A percentile compares a stretch with the other conserved stretches of the same genome.
These are phyloP conservation scores for Drosophila jambulina DNA, from an alignment of 1,140 invertebrate species.

Conservation along the genomic window DNA sequence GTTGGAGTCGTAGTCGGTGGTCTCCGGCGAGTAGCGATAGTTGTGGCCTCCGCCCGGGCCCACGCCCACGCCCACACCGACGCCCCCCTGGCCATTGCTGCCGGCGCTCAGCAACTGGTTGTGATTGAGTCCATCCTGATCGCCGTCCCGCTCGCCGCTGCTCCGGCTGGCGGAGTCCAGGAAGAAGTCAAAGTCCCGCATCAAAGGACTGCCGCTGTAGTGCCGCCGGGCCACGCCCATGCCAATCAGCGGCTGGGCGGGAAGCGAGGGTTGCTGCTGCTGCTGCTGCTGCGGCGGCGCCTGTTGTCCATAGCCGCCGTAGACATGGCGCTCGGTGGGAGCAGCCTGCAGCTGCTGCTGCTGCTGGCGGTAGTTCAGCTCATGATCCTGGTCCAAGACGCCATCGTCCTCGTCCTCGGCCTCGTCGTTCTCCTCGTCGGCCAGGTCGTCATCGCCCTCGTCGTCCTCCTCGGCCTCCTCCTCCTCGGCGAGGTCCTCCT, in stretches of 20 bases:
- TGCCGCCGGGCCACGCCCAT: slow-evolving; percentile 54
- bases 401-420: slow-evolving; percentile 69
- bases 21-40: slow-evolving; percentile 97
- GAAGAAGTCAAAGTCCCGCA: slow-evolving; percentile 84
- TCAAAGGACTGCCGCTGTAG: slow-evolving; percentile 76
- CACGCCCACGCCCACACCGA: slow-evolving; percentile 49
- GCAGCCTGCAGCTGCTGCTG: slow-evolving; percentile 42
- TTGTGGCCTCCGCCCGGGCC: slow-evolving; percentile 60
- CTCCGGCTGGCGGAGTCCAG: slow-evolving; percentile 83
- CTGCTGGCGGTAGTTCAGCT: slow-evolving; percentile 65
- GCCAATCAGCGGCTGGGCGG: slow-evolving; percentile 5
- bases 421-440: slow-evolving; percentile 68
- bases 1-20: slow-evolving; percentile 96
- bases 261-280: slow-evolving; percentile 26
- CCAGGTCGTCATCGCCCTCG: slow-evolving; percentile 49
- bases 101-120: slow-evolving; percentile 69
- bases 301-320: slow-evolving; percentile 43
- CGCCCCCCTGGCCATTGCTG: slow-evolving; percentile 58
- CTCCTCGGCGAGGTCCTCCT: slow-evolving; percentile 76
- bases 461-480: slow-evolving; percentile 69
- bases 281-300: slow-evolving; percentile 22
- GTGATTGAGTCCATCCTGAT: slow-evolving; percentile 80
- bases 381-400: slow-evolving; percentile 45
- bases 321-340: slow-evolving; percentile 54
- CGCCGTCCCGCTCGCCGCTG: slow-evolving; percentile 75